Conservation (phyloP, 2,888 invertebrate genomes). For the Macropis europaea region DNA sequence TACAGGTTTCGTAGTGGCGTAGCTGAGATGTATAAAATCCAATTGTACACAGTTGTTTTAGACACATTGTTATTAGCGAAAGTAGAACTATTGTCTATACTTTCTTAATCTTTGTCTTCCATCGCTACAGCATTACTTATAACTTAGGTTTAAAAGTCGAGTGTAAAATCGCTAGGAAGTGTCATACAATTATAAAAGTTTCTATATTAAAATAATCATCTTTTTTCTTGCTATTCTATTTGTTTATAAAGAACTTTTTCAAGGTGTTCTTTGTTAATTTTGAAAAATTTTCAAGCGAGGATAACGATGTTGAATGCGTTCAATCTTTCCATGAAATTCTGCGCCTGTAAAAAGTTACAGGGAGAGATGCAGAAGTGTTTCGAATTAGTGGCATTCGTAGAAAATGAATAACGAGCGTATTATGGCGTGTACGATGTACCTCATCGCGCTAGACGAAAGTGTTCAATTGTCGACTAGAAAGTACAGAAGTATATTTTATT, state of each 20-base stretch:
- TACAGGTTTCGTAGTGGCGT: not conserved
- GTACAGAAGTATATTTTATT: conserved; percentile 10
- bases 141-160: not conserved
- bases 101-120: conserved; percentile 38
- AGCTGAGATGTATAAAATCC: conserved; percentile 12
- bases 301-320: conserved; percentile 18
- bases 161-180: not conserved
- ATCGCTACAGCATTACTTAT: conserved; percentile 5
- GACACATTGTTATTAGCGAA: not conserved
- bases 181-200: not conserved
- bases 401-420: not conserved
- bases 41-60: conserved; percentile 9
- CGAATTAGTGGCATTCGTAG: not conserved
- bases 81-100: not conserved
- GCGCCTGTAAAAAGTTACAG: not conserved
- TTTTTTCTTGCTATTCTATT: too few relatives aligned
- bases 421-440: conserved; percentile 11
- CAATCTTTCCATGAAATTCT: not conserved
- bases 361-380: conserved; percentile 11
- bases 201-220: too few relatives aligned
- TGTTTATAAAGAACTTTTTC: too few relatives aligned
- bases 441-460: conserved; percentile 20
- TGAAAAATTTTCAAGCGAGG: not conserved
- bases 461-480: conserved; percentile 26
- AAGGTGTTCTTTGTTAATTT: conserved; percentile 6